These are phyloP conservation scores for Thalassoma bifasciatum DNA, from an alignment of 2,113 vertebrate genomes.

Conservation along the genomic window DNA sequence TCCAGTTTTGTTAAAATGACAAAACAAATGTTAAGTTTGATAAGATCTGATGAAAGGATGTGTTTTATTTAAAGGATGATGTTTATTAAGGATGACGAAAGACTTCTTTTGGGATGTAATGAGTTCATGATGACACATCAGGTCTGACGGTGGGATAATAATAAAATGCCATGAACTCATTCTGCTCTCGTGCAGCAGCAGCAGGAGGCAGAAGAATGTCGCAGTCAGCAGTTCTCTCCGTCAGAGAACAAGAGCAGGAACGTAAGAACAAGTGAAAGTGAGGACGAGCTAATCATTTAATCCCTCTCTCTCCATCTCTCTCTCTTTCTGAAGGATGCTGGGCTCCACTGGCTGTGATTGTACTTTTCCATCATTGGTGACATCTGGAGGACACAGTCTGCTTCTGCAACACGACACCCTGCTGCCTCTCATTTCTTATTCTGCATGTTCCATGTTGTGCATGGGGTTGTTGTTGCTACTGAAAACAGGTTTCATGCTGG, in stretches of 20 bases:
- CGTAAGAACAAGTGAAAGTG: not conserved
- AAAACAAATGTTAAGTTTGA: not conserved
- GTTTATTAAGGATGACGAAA: no score
- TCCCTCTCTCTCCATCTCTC: slow-evolving; percentile 12
- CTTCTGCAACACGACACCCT: slow-evolving; percentile 36
- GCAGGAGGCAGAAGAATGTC: slow-evolving; percentile 32
- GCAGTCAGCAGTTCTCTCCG: slow-evolving; percentile 46
- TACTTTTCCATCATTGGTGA: slow-evolving; percentile 65
- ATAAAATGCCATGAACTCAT: slow-evolving; percentile 5
- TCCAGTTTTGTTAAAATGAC: no score
- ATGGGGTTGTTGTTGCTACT: slow-evolving; percentile 61
- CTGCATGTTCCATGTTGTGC: slow-evolving; percentile 3
- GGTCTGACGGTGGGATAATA: slow-evolving; percentile 16
- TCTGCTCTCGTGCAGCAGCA: slow-evolving; percentile 17
- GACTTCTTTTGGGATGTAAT: not conserved
- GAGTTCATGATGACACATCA: not conserved
- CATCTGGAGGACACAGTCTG: slow-evolving; percentile 63
- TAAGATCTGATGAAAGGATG: not conserved
- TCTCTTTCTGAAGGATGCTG: slow-evolving; percentile 16
- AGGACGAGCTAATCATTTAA: slow-evolving; percentile 37
- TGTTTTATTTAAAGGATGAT: not conserved
- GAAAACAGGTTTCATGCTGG: slow-evolving; percentile 58
- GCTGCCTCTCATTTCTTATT: not conserved
- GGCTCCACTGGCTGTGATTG: slow-evolving; percentile 17
- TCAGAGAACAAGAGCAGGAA: slow-evolving; percentile 13